Evolutionary conservation across 2,113 vertebrate genomes (phyloP).

Genomic region (Limanda limanda): DNA sequence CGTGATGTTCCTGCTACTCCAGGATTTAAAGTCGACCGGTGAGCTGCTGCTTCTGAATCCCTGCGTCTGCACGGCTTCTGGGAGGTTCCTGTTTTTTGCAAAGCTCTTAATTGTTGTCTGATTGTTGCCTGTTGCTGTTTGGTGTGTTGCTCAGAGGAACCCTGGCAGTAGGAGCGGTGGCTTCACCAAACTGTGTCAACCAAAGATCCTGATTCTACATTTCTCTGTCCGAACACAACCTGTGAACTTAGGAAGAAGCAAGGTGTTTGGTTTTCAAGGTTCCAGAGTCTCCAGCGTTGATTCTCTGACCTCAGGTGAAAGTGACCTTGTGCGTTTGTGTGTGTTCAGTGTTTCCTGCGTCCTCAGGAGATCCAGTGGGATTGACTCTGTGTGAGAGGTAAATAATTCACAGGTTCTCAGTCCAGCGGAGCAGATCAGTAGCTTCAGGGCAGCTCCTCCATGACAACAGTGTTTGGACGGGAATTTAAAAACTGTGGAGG

Average conservation of each 20-base stretch:
- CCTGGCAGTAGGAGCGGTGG: no score
- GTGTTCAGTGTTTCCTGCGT: constrained; percentile 27
- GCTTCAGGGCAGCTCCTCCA: neutral
- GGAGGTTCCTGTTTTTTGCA: neutral
- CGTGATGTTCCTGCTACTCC: no score
- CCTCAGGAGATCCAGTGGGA: constrained; percentile 3
- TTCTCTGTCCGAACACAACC: no score
- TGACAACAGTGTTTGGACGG: neutral
- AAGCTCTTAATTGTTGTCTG: no score
- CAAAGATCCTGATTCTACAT: no score
- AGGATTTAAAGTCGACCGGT: no score
- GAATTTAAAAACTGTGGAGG: no score
- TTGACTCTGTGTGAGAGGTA: constrained; percentile 45
- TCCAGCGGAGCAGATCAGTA: constrained; percentile 1
- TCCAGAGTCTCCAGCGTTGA: constrained; percentile 12
- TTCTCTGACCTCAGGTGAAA: constrained; percentile 40
- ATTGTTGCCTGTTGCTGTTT: no score
- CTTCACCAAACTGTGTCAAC: no score
- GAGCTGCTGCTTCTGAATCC: no score
- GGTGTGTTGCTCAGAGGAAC: no score
- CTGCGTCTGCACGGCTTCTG: neutral
- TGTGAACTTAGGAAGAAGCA: neutral
- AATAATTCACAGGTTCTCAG: constrained; percentile 57
- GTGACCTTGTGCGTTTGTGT: constrained; percentile 47
- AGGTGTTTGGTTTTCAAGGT: constrained; percentile 21